Evolutionary conservation across 2,888 invertebrate genomes (phyloP).

Genomic region (Neelides folsomi): DNA sequence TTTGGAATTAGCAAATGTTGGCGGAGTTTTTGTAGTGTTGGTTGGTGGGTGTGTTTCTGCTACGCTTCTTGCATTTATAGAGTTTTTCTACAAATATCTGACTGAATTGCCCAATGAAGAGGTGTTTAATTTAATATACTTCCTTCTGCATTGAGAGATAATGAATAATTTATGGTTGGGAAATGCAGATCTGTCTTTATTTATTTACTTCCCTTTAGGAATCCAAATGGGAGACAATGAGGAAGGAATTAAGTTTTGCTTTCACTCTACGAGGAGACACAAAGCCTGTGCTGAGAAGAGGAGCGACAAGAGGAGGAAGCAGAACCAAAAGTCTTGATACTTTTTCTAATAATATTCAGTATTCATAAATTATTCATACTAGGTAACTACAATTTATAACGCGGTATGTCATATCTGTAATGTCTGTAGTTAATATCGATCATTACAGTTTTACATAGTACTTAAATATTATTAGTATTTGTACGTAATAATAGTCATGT

Average conservation of each 20-base stretch:
- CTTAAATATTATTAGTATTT: no score
- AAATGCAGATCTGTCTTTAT: no score
- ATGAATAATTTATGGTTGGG: background rate
- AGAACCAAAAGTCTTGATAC: no score
- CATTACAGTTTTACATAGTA: no score
- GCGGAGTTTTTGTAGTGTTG: conserved; percentile 86
- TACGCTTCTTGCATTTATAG: conserved; percentile 82
- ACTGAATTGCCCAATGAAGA: background rate
- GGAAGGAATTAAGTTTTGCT: conserved; percentile 55
- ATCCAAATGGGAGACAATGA: conserved; percentile 59
- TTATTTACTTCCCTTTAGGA: conserved; percentile 41
- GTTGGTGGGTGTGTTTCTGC: conserved; percentile 87
- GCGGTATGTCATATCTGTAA: no score
- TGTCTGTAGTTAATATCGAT: no score
- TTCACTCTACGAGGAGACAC: conserved; percentile 57
- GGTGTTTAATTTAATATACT: background rate
- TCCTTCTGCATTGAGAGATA: background rate
- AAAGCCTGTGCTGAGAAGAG: conserved; percentile 51
- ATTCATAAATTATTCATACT: no score
- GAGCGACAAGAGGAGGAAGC: no score
- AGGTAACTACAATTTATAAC: no score
- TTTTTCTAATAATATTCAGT: no score
- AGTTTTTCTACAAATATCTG: conserved; percentile 59
- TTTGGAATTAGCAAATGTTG: conserved; percentile 84
- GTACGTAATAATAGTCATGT: no score